A percentile compares a stretch with the other conserved stretches of the same genome.
These are phyloP conservation scores for Phaethornis superciliosus DNA, from an alignment of 2,113 vertebrate genomes.

Conservation along the genomic window DNA sequence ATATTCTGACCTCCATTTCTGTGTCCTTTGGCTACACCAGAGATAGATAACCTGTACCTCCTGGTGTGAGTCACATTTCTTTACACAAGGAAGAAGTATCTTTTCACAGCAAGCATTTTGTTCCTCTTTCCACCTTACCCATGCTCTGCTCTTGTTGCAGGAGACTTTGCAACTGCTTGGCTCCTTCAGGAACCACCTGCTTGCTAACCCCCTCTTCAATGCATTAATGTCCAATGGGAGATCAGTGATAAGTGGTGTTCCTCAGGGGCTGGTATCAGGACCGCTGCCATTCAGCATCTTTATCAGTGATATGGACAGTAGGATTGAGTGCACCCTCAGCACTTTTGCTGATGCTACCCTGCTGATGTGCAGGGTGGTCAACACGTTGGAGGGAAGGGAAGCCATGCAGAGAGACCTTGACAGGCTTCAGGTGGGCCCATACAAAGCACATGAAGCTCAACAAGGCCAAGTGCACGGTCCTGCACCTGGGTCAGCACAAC, in stretches of 20 bases:
- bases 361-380: neutral
- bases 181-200: neutral
- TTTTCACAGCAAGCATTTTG: neutral
- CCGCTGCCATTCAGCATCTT: neutral
- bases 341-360: neutral
- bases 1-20: neutral
- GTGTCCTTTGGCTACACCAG: neutral
- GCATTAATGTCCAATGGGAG: neutral
- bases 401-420: too few relatives aligned
- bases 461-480: too few relatives aligned
- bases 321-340: neutral
- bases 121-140: neutral
- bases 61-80: neutral
- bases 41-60: neutral
- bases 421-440: too few relatives aligned
- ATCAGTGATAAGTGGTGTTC: neutral
- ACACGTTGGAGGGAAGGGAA: accelerated
- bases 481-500: too few relatives aligned
- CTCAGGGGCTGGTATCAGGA: neutral
- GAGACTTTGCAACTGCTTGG: neutral
- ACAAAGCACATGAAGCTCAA: too few relatives aligned
- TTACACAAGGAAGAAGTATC: neutral
- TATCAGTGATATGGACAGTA: neutral
- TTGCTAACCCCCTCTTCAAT: neutral
- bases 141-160: neutral